A percentile compares a stretch with the other conserved stretches of the same genome.
phyloP scores from a whole-genome alignment of 64 coral and sea anemone species.

The Trachythela sp. region DNA sequence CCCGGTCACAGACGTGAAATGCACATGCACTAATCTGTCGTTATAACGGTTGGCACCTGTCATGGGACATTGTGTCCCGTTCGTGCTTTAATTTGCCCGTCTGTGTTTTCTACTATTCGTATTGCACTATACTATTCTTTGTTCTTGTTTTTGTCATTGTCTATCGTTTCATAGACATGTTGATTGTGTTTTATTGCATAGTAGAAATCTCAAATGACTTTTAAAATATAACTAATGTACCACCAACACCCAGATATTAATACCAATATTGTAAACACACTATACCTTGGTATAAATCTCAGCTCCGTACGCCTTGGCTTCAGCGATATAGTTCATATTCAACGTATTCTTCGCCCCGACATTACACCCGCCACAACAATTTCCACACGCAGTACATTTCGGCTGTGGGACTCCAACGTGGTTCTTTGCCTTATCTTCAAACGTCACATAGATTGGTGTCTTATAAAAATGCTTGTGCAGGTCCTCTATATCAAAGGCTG shows the following conservation, averaged over 20 bases:
- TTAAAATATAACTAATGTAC: not conserved
- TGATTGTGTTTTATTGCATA: no score
- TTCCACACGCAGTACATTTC: slow-evolving; percentile 55
- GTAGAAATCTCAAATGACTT: no score
- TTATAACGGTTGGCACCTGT: no score
- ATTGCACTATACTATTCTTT: no score
- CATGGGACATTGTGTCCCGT: no score
- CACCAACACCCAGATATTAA: not conserved
- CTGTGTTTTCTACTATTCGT: no score
- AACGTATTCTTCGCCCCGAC: slow-evolving; percentile 63
- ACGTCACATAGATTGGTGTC: slow-evolving; percentile 52
- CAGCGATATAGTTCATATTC: slow-evolving; percentile 63
- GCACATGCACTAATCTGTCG: no score
- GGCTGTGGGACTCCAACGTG: slow-evolving; percentile 63
- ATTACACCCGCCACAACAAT: slow-evolving; percentile 62
- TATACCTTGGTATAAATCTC: slow-evolving; percentile 54
- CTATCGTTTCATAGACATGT: no score
- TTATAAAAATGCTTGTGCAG: slow-evolving; percentile 44
- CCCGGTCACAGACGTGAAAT: no score
- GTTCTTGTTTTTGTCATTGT: no score
- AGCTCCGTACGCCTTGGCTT: slow-evolving; percentile 55
- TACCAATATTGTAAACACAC: not conserved
- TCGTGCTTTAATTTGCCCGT: no score
- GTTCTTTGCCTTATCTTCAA: slow-evolving; percentile 55
- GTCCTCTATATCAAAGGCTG: slow-evolving; percentile 49